phyloP scores from a whole-genome alignment of 1,140 invertebrate species.

The Cecropterus lyciades region DNA sequence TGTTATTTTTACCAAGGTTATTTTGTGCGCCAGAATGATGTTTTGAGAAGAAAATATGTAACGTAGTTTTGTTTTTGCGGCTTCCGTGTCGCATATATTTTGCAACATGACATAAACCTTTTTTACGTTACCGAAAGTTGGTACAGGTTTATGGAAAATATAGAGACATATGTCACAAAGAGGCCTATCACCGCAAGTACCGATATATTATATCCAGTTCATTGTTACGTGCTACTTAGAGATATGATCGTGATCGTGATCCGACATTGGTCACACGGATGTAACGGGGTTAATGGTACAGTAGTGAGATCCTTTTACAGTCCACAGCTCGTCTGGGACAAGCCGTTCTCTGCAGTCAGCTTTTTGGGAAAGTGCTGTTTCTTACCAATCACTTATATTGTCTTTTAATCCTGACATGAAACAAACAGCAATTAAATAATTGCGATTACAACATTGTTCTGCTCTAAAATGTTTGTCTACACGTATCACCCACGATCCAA shows the following conservation, averaged over 20 bases:
- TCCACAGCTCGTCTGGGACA: slow-evolving; percentile 27
- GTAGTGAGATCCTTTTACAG: slow-evolving; percentile 49
- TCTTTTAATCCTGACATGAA: not conserved
- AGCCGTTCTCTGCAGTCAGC: slow-evolving; percentile 37
- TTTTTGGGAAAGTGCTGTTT: slow-evolving; percentile 53
- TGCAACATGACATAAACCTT: not conserved
- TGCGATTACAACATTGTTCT: not conserved
- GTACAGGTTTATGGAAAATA: slow-evolving; percentile 6
- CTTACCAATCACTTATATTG: slow-evolving; percentile 3
- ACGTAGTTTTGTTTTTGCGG: too few species aligned
- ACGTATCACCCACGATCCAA: too few species aligned
- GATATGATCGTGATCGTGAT: slow-evolving; percentile 45
- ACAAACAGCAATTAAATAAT: not conserved
- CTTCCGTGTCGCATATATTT: too few species aligned
- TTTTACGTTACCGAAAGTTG: not conserved
- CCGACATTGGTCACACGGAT: slow-evolving; percentile 37
- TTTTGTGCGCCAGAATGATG: too few species aligned
- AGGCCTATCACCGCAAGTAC: slow-evolving; percentile 11
- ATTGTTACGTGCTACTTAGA: slow-evolving; percentile 35
- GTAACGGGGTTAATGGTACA: slow-evolving; percentile 63
- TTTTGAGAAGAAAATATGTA: too few species aligned
- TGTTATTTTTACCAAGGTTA: too few species aligned
- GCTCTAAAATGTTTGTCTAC: too few species aligned
- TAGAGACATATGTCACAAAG: slow-evolving; percentile 6
- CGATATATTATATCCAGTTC: slow-evolving; percentile 37